Evolutionary conservation across 2,888 invertebrate genomes (phyloP).

Genomic region (Ganaspis brasiliensis): DNA sequence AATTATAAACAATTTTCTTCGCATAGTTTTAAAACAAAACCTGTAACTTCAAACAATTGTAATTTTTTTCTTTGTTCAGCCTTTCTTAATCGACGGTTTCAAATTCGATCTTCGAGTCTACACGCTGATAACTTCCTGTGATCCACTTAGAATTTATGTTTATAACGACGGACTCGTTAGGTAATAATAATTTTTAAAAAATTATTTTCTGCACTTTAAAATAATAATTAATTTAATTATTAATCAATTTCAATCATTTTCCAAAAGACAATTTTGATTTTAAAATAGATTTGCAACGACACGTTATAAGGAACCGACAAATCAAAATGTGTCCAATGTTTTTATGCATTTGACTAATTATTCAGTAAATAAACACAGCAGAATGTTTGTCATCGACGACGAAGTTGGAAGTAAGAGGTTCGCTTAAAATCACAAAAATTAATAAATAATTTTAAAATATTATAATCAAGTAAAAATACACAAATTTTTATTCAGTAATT

Average conservation of each 20-base stretch:
- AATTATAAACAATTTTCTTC: too few species aligned
- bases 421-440: neutral
- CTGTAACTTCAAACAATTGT: neutral
- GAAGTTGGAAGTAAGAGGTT: slow-evolving; percentile 94
- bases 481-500: too few species aligned
- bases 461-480: too few species aligned
- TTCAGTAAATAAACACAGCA: slow-evolving; percentile 94
- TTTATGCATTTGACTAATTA: slow-evolving; percentile 98
- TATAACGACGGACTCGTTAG: slow-evolving; percentile 95
- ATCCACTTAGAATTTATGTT: slow-evolving; percentile 93
- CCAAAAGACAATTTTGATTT: neutral
- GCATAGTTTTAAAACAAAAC: too few species aligned
- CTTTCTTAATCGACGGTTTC: slow-evolving; percentile 93
- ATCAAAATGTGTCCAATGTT: slow-evolving; percentile 91
- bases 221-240: neutral
- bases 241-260: neutral
- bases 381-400: slow-evolving; percentile 91
- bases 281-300: slow-evolving; percentile 90
- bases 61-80: slow-evolving; percentile 80
- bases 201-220: neutral
- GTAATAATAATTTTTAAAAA: slow-evolving; percentile 78
- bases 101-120: slow-evolving; percentile 96
- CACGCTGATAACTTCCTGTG: slow-evolving; percentile 93
- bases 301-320: slow-evolving; percentile 91
- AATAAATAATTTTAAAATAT: neutral